Evolutionary conservation across 2,113 vertebrate genomes (phyloP), one percentile per base, ranked within the genome.

Genomic region (Bubo bubo): DNA sequence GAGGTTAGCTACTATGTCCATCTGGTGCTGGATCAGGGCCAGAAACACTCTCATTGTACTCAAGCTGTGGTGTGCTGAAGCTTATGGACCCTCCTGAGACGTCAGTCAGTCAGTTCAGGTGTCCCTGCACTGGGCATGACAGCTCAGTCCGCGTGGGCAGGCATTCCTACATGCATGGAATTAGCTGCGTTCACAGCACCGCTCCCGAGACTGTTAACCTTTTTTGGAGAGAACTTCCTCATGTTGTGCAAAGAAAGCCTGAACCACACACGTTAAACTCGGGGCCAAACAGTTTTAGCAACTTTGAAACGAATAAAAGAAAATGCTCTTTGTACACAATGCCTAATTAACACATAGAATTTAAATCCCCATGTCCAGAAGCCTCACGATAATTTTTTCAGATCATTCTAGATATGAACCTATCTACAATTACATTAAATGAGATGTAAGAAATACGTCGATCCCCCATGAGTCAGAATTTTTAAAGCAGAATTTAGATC

Each of bases 71-170:
- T n/a, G 34, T 23, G 28, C 45, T 58, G 63, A 85, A 58, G 83
- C 47, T 76, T 67, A 49, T 0, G 3, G 63, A 55, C 39, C 4
- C 15, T 76, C 13, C 52, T 16, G 26, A 63, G 30, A 59, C 2
- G 2, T 27, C 37, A 72, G 14, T 5, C 14, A 15, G 43, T 30
- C 30, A 56, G 60, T 12, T 43, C 55, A 37, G 19, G 1, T 37
- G 27, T 80, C 55, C 32, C 5, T 1, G 58, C 56, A 59, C 1
- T 0, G 0, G 20, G 21, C 50, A 15, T 0, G 6, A 60, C 34
- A 66, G 17, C n/a, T 50, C 73, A 43, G 72, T 4, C 53, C 7
- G 2, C 2, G 19, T 0, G 8, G n/a, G 37, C 14, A 50, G 59
- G 45, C 5, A 7, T 7, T 79, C 32, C 32, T n/a, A 6, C 1